phyloP scores from a whole-genome alignment of 2,888 invertebrate genomes.

The Blomia tropicalis region DNA sequence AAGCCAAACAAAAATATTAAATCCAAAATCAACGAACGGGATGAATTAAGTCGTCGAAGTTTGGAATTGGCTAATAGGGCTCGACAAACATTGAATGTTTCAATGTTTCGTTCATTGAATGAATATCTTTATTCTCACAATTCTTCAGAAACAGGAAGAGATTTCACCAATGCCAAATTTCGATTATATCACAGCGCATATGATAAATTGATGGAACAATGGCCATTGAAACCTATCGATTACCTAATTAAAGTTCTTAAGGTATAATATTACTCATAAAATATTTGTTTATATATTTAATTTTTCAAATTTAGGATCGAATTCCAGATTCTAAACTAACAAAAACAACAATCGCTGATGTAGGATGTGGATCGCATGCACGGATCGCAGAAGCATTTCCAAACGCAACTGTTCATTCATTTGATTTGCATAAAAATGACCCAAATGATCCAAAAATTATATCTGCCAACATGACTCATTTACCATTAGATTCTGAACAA shows the following conservation, averaged over 20 bases:
- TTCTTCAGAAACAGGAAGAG: not conserved
- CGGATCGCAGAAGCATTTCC: slow-evolving; percentile 19
- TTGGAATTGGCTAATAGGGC: not conserved
- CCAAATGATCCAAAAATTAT: not conserved
- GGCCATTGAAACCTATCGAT: slow-evolving; percentile 25
- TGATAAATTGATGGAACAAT: slow-evolving; percentile 19
- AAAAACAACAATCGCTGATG: slow-evolving; percentile 18
- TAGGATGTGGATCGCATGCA: slow-evolving; percentile 24
- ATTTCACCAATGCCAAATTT: slow-evolving; percentile 12
- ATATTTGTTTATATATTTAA: not conserved
- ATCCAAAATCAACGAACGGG: not conserved
- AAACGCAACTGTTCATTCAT: slow-evolving; percentile 23
- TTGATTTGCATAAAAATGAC: slow-evolving; percentile 19
- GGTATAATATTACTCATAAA: not conserved
- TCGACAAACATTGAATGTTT: not conserved
- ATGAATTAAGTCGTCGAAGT: slow-evolving; percentile 5
- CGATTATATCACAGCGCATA: slow-evolving; percentile 23
- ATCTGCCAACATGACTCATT: slow-evolving; percentile 17
- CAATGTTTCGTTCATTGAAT: slow-evolving; percentile 23
- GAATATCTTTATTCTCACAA: slow-evolving; percentile 21
- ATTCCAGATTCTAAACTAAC: not conserved
- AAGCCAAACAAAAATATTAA: not conserved
- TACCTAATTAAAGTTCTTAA: slow-evolving; percentile 12
- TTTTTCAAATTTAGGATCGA: not conserved
- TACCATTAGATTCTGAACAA: slow-evolving; percentile 16